These are phyloP conservation scores for Ephialtes manifestator DNA, from an alignment of 2,888 invertebrate genomes.

Conservation along the genomic window DNA sequence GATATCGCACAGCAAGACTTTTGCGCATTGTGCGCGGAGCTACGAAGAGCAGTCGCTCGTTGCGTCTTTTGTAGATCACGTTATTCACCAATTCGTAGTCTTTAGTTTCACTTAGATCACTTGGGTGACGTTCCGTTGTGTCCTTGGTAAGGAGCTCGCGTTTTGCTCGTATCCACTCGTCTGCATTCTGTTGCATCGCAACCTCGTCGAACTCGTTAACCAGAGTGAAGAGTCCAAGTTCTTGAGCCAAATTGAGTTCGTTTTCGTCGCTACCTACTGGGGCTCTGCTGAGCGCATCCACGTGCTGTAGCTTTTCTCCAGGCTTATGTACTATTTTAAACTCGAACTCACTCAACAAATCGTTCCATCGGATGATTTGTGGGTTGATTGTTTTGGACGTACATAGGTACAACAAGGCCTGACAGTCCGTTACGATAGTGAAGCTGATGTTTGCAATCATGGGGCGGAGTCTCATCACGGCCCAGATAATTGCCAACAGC, in stretches of 20 bases:
- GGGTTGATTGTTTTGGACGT: too few species aligned
- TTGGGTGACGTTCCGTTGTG: neutral
- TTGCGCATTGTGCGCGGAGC: slow-evolving; percentile 44
- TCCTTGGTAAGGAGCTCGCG: neutral
- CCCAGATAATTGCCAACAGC: slow-evolving; percentile 47
- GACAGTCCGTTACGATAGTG: slow-evolving; percentile 29
- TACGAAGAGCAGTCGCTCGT: slow-evolving; percentile 45
- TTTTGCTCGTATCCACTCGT: neutral
- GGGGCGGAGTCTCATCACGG: slow-evolving; percentile 11
- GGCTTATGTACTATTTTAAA: slow-evolving; percentile 69
- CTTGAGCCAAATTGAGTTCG: slow-evolving; percentile 4
- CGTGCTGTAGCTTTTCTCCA: slow-evolving; percentile 63
- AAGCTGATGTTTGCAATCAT: slow-evolving; percentile 42
- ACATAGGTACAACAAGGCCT: neutral
- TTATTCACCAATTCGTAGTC: neutral
- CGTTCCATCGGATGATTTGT: neutral
- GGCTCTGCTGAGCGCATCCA: slow-evolving; percentile 66
- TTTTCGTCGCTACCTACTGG: slow-evolving; percentile 38
- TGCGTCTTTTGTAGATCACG: neutral
- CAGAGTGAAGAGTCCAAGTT: slow-evolving; percentile 24
- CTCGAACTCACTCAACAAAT: slow-evolving; percentile 43
- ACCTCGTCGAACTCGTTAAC: neutral
- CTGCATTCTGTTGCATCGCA: neutral
- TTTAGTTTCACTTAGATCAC: neutral
- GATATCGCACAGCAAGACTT: slow-evolving; percentile 49